Percentiles rank a stretch among this genome's conserved stretches.
phyloP scores from a whole-genome alignment of 2,113 vertebrate species.

The Urocitellus parryii region DNA sequence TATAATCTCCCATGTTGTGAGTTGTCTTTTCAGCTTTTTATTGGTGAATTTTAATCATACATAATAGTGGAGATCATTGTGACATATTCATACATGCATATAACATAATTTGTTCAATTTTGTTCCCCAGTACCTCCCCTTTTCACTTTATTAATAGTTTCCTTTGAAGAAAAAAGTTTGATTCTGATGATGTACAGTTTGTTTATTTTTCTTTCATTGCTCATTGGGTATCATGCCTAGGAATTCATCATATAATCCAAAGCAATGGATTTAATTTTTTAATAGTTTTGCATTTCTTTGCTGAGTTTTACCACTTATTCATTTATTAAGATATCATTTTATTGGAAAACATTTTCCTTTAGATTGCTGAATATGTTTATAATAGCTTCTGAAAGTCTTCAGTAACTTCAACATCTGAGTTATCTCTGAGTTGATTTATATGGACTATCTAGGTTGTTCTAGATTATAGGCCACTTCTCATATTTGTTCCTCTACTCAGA shows the following conservation, averaged over 20 bases:
- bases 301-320: neutral
- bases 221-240: neutral
- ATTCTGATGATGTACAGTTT: neutral
- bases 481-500: neutral
- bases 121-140: neutral
- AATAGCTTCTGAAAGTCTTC: neutral
- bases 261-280: conserved; percentile 1
- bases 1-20: neutral
- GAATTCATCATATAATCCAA: neutral
- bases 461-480: neutral
- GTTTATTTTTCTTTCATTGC: neutral
- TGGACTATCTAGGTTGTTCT: neutral
- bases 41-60: too few relatives aligned
- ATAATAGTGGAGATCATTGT: too few relatives aligned
- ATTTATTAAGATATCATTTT: neutral
- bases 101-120: too few relatives aligned
- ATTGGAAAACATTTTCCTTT: neutral
- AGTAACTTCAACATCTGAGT: neutral
- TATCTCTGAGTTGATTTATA: neutral
- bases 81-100: too few relatives aligned
- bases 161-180: neutral
- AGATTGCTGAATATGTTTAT: neutral
- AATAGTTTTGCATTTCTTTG: neutral
- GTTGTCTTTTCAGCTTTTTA: neutral
- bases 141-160: neutral